phyloP scores from a whole-genome alignment of 2,888 invertebrate genomes.

The Lithophane socia region DNA sequence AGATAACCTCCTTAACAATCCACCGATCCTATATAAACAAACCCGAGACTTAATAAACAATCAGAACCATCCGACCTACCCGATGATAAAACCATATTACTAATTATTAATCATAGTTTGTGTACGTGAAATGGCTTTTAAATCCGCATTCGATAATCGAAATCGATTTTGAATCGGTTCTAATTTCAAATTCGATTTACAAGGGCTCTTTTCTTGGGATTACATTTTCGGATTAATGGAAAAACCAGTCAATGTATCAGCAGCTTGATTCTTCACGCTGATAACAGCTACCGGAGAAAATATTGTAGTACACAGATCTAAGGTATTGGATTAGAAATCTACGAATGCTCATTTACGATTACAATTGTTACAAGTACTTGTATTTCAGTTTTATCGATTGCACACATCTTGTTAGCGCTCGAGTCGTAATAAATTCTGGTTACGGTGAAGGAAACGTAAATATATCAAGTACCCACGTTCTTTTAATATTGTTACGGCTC shows the following conservation, averaged over 20 bases:
- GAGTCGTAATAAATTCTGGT: constrained; percentile 45
- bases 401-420: constrained; percentile 48
- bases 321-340: constrained; percentile 50
- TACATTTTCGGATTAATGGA: constrained; percentile 25
- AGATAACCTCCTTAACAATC: constrained; percentile 83
- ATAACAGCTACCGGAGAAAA: constrained; percentile 38
- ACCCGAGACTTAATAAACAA: constrained; percentile 77
- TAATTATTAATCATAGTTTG: constrained; percentile 47
- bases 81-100: constrained; percentile 69
- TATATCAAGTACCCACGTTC: constrained; percentile 25
- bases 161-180: constrained; percentile 33
- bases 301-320: constrained; percentile 38
- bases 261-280: constrained; percentile 38
- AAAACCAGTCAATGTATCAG: constrained; percentile 44
- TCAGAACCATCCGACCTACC: constrained; percentile 65
- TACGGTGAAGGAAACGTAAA: constrained; percentile 36
- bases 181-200: constrained; percentile 28
- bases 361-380: constrained; percentile 50
- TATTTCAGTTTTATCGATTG: constrained; percentile 56
- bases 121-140: constrained; percentile 54
- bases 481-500: constrained; percentile 26
- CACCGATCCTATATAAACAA: constrained; percentile 86
- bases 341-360: constrained; percentile 54
- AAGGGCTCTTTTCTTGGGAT: constrained; percentile 34
- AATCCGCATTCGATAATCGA: constrained; percentile 36